Base-by-base conservation (phyloP, 1,140 invertebrate species). In the Dreissena polymorpha region DNA sequence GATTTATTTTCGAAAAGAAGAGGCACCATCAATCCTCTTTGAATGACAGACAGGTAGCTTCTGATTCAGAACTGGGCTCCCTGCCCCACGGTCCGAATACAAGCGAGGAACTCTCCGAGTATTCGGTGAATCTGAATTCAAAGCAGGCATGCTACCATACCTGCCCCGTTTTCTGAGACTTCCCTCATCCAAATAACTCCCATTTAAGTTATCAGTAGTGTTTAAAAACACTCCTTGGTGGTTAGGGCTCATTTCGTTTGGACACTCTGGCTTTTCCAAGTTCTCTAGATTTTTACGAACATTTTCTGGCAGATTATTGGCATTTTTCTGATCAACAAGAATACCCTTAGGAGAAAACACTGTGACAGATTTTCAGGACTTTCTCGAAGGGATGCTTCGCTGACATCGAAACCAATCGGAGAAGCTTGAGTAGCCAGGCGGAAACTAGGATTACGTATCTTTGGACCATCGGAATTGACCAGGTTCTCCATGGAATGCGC, bases 91-190 rank as follows among this genome's bases (percentile, higher is more conserved):
- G 12, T 83, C 81, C 27, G 81, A 75, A 70, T 23, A 18, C n/a
- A 75, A 27, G n/a, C 72, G 65, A 0, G 63, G 53, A n/a, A 63
- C 39, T 27, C 50, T 60, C 49, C 63, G 81, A n/a, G 72, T 68
- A 29, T 50, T 74, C 21, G 57, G 53, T 64, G 63, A 71, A 50
- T 23, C 29, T 21, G 18, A 51, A 70, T 60, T 75, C 21, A 83
- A 60, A 21, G 74, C 81, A 57, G 81, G 81, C 81, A 83, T 83
- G 55, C 81, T 83, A 25, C 71, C 70, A 55, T 83, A 83, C 10
- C 81, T 63, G 18, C 72, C 72, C 29, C 81, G 55, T 70, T 76
- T 83, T 16, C n/a, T n/a, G 39, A 50, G 64, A 73, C 70, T 81
- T 25, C 70, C 27, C 27, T 81, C 78, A 14, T 71, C 70, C 12